Conservation (phyloP, 2,113 vertebrate genomes). For the Poeciliopsis occidentalis region DNA sequence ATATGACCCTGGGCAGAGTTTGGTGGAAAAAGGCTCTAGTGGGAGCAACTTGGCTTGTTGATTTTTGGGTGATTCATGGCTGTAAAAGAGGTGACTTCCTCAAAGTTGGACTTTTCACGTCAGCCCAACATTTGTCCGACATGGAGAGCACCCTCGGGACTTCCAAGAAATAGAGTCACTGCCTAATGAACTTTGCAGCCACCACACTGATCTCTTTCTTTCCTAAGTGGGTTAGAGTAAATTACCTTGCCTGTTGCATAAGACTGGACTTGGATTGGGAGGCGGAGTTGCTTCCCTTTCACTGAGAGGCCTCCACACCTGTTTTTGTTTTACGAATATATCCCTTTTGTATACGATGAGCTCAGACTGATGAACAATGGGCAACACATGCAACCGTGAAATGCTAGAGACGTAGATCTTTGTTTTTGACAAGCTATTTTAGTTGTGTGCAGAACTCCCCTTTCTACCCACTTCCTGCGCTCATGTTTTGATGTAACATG, state of each 20-base stretch:
- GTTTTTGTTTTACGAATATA: slow-evolving; percentile 39
- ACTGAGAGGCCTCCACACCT: slow-evolving; percentile 14
- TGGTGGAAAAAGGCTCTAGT: slow-evolving; percentile 47
- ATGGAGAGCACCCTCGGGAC: slow-evolving; percentile 39
- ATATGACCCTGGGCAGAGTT: slow-evolving; percentile 38
- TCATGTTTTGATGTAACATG: slow-evolving; percentile 20
- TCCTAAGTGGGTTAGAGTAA: slow-evolving; percentile 56
- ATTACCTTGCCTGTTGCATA: slow-evolving; percentile 32
- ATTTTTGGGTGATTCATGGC: slow-evolving; percentile 57
- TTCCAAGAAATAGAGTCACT: slow-evolving; percentile 56
- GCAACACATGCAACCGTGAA: slow-evolving; percentile 18
- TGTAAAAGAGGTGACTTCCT: slow-evolving; percentile 54
- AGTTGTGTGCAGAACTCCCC: slow-evolving; percentile 58
- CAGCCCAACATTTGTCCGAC: slow-evolving; percentile 26
- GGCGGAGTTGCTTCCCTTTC: slow-evolving; percentile 12
- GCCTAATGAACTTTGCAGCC: slow-evolving; percentile 65
- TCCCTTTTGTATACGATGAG: slow-evolving; percentile 10
- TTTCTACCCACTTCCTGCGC: slow-evolving; percentile 65
- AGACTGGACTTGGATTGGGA: slow-evolving; percentile 17
- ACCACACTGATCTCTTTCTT: slow-evolving; percentile 50
- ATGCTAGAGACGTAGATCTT: slow-evolving; percentile 9
- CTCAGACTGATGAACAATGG: slow-evolving; percentile 18
- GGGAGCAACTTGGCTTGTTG: slow-evolving; percentile 52
- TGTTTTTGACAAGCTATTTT: slow-evolving; percentile 48
- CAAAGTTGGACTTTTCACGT: slow-evolving; percentile 41